Evolutionary conservation across 2,888 invertebrate genomes (phyloP).

Genomic region (Aphodius sticticus): DNA sequence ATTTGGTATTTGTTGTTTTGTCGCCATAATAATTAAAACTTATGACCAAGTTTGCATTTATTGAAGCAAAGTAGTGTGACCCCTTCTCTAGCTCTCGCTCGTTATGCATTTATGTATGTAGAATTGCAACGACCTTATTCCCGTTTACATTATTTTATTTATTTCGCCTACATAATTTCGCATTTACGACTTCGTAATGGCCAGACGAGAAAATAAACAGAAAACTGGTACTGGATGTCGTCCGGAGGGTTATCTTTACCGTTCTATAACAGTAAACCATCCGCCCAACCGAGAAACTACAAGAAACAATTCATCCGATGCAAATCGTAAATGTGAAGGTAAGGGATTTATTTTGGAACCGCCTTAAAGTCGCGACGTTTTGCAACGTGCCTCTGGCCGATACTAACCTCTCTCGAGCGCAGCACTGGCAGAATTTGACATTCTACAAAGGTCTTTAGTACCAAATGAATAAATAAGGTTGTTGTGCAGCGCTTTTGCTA

Average conservation of each 20-base stretch:
- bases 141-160: not conserved
- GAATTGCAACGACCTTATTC: not conserved
- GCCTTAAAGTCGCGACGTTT: not conserved
- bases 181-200: not conserved
- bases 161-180: not conserved
- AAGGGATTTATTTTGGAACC: not conserved
- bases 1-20: too few relatives aligned
- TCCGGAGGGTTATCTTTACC: not conserved
- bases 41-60: not conserved
- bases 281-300: not conserved
- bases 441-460: not conserved
- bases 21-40: not conserved
- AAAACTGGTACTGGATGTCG: not conserved
- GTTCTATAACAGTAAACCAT: not conserved
- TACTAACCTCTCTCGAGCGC: not conserved
- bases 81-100: not conserved
- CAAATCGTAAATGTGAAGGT: not conserved
- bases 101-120: not conserved
- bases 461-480: not conserved
- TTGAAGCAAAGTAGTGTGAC: not conserved
- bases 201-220: not conserved
- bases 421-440: not conserved
- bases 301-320: not conserved
- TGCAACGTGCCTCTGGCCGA: not conserved
- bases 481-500: not conserved